Evolutionary conservation across 2,113 vertebrate genomes (phyloP).

Genomic region (Myiagra hebetior): DNA sequence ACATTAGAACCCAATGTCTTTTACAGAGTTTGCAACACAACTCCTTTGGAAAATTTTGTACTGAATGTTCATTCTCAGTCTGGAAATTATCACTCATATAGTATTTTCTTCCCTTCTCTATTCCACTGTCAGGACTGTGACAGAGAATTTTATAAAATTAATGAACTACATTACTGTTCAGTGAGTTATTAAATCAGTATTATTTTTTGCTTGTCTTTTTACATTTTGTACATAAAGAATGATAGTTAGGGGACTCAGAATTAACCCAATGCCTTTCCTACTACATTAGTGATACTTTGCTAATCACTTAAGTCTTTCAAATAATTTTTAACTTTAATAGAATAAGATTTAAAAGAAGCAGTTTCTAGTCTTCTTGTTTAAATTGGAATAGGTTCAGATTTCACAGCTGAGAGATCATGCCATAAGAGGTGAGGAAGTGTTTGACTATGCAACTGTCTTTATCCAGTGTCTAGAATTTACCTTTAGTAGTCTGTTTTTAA

Average conservation of each 20-base stretch:
- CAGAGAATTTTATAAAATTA: background rate
- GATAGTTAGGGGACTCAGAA: constrained; percentile 1
- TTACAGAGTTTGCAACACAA: background rate
- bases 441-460: background rate
- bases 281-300: background rate
- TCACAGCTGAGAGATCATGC: background rate
- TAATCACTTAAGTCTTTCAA: constrained; percentile 51
- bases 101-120: background rate
- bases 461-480: background rate
- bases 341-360: background rate
- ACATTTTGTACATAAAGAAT: background rate
- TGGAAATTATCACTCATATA: background rate
- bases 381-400: background rate
- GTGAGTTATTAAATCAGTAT: background rate
- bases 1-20: background rate
- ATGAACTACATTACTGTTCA: background rate
- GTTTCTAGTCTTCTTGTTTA: background rate
- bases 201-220: background rate
- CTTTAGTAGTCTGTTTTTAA: background rate
- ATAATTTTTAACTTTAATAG: background rate
- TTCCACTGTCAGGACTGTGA: background rate
- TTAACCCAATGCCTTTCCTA: constrained; percentile 28
- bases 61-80: background rate
- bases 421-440: background rate
- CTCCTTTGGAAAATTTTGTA: background rate